Conservation (phyloP, 2,797 vertebrate species). For the Coregonus ussuriensis region DNA sequence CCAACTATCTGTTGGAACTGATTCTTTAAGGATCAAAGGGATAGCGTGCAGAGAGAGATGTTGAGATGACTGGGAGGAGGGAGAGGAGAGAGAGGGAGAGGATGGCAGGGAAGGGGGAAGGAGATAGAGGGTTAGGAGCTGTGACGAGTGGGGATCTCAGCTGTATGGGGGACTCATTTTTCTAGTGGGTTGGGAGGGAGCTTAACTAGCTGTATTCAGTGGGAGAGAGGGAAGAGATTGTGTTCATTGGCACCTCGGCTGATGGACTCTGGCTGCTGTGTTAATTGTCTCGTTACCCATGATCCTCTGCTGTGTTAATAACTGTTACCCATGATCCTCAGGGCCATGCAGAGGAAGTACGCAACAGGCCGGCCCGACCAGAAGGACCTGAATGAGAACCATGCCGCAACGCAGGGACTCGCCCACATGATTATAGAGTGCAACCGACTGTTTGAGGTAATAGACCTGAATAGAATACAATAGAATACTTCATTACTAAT, state of each 20-base stretch:
- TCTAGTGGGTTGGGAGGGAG: conserved; percentile 20
- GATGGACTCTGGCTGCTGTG: conserved; percentile 13
- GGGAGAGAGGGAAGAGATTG: background rate
- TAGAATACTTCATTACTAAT: background rate
- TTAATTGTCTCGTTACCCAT: conserved; percentile 12
- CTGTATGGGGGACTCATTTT: background rate
- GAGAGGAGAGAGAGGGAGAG: no score
- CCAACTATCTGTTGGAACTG: conserved; percentile 11
- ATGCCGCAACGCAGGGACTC: conserved; percentile 94
- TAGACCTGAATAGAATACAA: background rate
- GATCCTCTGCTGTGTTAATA: conserved; percentile 18
- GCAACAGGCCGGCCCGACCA: conserved; percentile 95
- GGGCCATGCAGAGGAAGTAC: conserved; percentile 96
- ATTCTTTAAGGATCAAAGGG: conserved; percentile 60
- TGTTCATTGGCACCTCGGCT: conserved; percentile 31
- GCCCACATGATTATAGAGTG: conserved; percentile 98
- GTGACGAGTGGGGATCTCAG: background rate
- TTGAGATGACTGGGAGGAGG: no score
- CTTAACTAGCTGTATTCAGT: conserved; percentile 50
- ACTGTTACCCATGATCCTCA: conserved; percentile 53
- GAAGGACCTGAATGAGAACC: conserved; percentile 97
- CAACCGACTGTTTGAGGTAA: conserved; percentile 94
- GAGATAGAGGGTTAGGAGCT: background rate
- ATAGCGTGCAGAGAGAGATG: conserved; percentile 51
- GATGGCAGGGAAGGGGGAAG: no score